Evolutionary conservation across 2,113 vertebrate genomes (phyloP).

Genomic region (Hippocampus barbouri): DNA sequence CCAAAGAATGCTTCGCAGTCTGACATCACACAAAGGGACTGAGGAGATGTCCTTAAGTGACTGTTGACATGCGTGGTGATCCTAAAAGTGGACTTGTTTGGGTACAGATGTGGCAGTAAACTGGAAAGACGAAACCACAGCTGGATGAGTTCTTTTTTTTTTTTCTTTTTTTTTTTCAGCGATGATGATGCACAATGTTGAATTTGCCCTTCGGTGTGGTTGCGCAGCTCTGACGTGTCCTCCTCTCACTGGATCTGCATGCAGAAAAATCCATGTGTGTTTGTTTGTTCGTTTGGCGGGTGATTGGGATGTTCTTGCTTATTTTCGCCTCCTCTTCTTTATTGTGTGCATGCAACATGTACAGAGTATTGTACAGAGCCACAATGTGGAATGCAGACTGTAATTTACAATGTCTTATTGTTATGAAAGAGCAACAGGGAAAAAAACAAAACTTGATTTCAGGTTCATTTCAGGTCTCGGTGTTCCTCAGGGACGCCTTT

Average conservation of each 20-base stretch:
- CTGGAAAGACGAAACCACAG: slow-evolving; percentile 33
- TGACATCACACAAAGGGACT: background rate
- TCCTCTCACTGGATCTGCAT: background rate
- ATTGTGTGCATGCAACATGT: background rate
- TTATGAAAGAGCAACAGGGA: background rate
- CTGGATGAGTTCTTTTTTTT: slow-evolving; percentile 16
- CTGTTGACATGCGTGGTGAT: slow-evolving; percentile 15
- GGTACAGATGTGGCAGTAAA: slow-evolving; percentile 13
- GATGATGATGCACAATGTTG: slow-evolving; percentile 11
- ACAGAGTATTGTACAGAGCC: background rate
- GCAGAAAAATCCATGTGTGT: background rate
- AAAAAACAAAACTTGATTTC: background rate
- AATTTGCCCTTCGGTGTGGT: slow-evolving; percentile 29
- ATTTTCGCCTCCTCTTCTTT: slow-evolving; percentile 1
- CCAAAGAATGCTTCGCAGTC: slow-evolving; percentile 11
- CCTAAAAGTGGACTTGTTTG: slow-evolving; percentile 1
- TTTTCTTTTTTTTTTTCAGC: slow-evolving; percentile 14
- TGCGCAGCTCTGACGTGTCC: background rate
- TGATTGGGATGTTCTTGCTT: background rate
- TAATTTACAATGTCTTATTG: background rate
- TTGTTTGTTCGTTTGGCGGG: background rate
- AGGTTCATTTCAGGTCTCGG: too few relatives aligned
- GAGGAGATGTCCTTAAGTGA: slow-evolving; percentile 9
- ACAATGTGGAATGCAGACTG: background rate
- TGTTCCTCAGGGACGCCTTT: too few relatives aligned